Percentiles rank a stretch among this genome's conserved stretches.
phyloP scores from a whole-genome alignment of 1,140 invertebrate species.

The Formica selysi region DNA sequence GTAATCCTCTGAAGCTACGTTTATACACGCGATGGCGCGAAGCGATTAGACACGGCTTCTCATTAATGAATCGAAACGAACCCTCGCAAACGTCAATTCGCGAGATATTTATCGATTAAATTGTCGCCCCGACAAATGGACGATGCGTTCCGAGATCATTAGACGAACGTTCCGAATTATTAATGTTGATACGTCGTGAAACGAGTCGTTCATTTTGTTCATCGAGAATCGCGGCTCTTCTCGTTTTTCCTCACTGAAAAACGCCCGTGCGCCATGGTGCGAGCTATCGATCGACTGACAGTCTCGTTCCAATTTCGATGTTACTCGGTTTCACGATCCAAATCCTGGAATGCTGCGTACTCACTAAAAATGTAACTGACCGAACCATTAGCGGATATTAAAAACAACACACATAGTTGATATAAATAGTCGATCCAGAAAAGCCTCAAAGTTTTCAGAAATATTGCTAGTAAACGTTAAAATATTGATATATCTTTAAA shows the following conservation, averaged over 20 bases:
- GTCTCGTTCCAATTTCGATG: conserved; percentile 57
- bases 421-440: not conserved
- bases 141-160: conserved; percentile 68
- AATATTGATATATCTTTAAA: not conserved
- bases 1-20: not conserved
- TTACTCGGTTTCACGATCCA: conserved; percentile 43
- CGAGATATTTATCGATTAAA: conserved; percentile 65
- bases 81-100: conserved; percentile 1
- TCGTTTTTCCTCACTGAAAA: conserved; percentile 66
- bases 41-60: conserved; percentile 41
- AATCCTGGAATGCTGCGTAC: conserved; percentile 32
- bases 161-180: conserved; percentile 69
- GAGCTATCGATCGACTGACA: conserved; percentile 61
- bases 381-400: conserved; percentile 16
- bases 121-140: conserved; percentile 65
- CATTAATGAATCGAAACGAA: conserved; percentile 65
- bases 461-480: not conserved
- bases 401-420: not conserved
- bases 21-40: conserved; percentile 23
- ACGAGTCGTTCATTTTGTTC: conserved; percentile 67
- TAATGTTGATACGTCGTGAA: conserved; percentile 64
- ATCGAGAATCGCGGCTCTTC: conserved; percentile 19
- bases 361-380: not conserved
- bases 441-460: not conserved
- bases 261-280: conserved; percentile 22